A percentile compares a stretch with the other conserved stretches of the same genome.
phyloP scores from a whole-genome alignment of 1,140 invertebrate genomes.

The Dendroctonus valens region DNA sequence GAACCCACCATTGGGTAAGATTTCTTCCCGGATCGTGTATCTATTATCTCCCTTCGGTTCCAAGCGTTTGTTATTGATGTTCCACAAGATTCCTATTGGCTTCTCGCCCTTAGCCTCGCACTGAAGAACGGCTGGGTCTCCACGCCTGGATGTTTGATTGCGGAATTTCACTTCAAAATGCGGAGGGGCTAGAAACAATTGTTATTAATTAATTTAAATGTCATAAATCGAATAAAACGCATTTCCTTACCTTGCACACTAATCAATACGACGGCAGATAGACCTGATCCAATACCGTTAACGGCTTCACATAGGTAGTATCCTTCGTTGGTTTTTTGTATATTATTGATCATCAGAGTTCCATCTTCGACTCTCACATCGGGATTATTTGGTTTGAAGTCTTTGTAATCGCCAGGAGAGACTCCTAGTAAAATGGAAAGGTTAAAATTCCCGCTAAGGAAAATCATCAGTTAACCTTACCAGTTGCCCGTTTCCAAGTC shows the following conservation, averaged over 20 bases:
- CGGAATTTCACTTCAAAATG: slow-evolving; percentile 90
- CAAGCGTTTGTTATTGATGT: slow-evolving; percentile 88
- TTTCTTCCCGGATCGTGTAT: slow-evolving; percentile 90
- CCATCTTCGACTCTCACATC: slow-evolving; percentile 90
- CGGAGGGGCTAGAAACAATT: slow-evolving; percentile 71
- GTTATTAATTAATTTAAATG: background rate
- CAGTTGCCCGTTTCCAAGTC: slow-evolving; percentile 93
- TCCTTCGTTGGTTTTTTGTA: slow-evolving; percentile 89
- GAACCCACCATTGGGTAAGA: slow-evolving; percentile 64
- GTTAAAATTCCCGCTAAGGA: background rate
- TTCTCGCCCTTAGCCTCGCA: slow-evolving; percentile 96
- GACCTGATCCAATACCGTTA: slow-evolving; percentile 91
- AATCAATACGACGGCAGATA: slow-evolving; percentile 89
- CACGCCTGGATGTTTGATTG: slow-evolving; percentile 85
- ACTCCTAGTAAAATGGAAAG: slow-evolving; percentile 61
- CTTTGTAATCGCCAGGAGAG: slow-evolving; percentile 87
- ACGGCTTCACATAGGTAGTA: slow-evolving; percentile 95
- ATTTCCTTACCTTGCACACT: slow-evolving; percentile 79
- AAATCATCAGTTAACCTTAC: slow-evolving; percentile 54
- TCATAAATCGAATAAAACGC: background rate
- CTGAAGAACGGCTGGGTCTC: slow-evolving; percentile 87
- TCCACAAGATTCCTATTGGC: slow-evolving; percentile 94
- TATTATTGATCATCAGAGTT: slow-evolving; percentile 82
- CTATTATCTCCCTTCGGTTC: slow-evolving; percentile 84
- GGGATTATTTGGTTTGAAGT: slow-evolving; percentile 84